Evolutionary conservation across 2,888 invertebrate species (phyloP).

Genomic region (Myathropa florea): DNA sequence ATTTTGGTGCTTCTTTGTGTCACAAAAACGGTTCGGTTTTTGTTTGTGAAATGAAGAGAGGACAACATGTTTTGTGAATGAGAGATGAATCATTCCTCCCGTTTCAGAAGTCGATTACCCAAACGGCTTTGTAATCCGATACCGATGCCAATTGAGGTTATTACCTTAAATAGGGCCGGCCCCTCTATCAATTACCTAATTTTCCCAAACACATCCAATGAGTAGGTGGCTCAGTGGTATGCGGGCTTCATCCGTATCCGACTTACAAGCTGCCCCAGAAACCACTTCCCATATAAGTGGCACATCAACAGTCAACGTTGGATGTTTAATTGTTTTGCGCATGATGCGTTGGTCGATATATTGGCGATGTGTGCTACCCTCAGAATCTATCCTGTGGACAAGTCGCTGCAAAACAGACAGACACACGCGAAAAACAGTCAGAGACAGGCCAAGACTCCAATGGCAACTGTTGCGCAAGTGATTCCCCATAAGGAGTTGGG

Average conservation of each 20-base stretch:
- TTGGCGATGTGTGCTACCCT: neutral
- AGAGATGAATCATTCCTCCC: too few relatives aligned
- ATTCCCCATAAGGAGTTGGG: slow-evolving; percentile 22
- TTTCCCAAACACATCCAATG: slow-evolving; percentile 38
- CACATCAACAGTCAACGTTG: slow-evolving; percentile 50
- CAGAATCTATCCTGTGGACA: slow-evolving; percentile 52
- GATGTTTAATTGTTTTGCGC: slow-evolving; percentile 53
- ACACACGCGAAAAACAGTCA: too few relatives aligned
- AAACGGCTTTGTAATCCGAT: neutral
- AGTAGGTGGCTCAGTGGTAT: slow-evolving; percentile 44
- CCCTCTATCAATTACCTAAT: slow-evolving; percentile 63
- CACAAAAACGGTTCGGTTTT: too few relatives aligned
- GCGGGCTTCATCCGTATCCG: too few relatives aligned
- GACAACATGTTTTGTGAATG: too few relatives aligned
- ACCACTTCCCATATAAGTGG: slow-evolving; percentile 53
- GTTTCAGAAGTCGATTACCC: too few relatives aligned
- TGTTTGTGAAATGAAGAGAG: neutral
- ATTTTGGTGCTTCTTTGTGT: too few relatives aligned
- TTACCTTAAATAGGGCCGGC: slow-evolving; percentile 51
- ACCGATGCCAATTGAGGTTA: slow-evolving; percentile 42
- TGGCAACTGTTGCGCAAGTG: slow-evolving; percentile 42
- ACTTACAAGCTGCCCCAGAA: slow-evolving; percentile 45
- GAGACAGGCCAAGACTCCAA: neutral
- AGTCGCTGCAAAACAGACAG: slow-evolving; percentile 4
- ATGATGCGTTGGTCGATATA: slow-evolving; percentile 30